Percentiles rank a stretch among this genome's conserved stretches.
These are phyloP conservation scores for Lepidocyrtoides sp. DNA, from an alignment of 2,888 invertebrate genomes.

Conservation along the genomic window DNA sequence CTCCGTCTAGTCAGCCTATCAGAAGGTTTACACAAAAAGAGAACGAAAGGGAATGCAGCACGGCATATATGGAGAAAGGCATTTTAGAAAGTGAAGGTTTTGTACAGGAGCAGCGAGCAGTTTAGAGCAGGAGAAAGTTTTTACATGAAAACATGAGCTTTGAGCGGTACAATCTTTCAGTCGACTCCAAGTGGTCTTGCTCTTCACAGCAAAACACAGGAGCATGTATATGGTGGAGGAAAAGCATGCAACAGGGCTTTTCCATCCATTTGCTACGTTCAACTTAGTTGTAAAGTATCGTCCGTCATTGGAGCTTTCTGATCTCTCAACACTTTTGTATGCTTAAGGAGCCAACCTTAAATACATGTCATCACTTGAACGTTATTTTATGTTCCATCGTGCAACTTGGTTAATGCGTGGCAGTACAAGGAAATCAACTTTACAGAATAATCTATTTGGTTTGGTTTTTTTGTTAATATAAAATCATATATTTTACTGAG, in stretches of 20 bases:
- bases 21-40: background rate
- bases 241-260: conserved; percentile 71
- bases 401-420: background rate
- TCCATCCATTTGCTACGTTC: background rate
- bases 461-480: too few species aligned
- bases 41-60: too few species aligned
- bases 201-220: conserved; percentile 42
- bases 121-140: conserved; percentile 26
- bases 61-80: background rate
- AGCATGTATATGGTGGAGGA: background rate
- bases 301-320: too few species aligned
- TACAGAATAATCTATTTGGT: background rate
- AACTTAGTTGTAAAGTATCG: too few species aligned
- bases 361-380: background rate
- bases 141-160: conserved; percentile 66
- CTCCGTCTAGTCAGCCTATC: background rate
- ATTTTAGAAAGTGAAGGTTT: background rate
- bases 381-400: background rate
- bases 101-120: background rate
- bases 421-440: background rate
- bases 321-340: conserved; percentile 17
- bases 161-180: conserved; percentile 42
- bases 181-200: conserved; percentile 75
- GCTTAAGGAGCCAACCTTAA: background rate
- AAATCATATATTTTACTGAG: too few species aligned